Percentiles rank a stretch among this genome's conserved stretches.
Evolutionary conservation across 1,140 invertebrate genomes (phyloP).

Genomic region (Drosophila sulfurigaster): DNA sequence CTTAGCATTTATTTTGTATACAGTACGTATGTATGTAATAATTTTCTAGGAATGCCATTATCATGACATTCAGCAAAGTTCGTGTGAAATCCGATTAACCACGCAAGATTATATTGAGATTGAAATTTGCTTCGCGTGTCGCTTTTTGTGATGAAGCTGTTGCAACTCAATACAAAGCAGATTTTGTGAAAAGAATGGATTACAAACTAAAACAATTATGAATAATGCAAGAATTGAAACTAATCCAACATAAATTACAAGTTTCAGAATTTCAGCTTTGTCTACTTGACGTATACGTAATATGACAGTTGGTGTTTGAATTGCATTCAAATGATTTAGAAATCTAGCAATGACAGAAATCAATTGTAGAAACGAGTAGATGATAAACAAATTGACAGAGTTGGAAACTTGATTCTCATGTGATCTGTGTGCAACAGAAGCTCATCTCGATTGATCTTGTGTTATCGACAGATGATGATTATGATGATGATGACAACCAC

Average conservation of each 20-base stretch:
- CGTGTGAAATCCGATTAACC: neutral
- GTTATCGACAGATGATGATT: slow-evolving; percentile 3
- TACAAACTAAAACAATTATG: no score
- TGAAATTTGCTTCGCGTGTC: neutral
- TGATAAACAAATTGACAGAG: slow-evolving; percentile 8
- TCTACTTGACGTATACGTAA: slow-evolving; percentile 15
- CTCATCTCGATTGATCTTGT: slow-evolving; percentile 7
- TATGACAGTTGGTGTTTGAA: neutral
- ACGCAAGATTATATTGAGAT: neutral
- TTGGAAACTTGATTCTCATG: neutral
- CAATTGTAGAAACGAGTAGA: neutral
- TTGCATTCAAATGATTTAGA: neutral
- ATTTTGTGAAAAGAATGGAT: neutral
- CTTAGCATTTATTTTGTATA: neutral
- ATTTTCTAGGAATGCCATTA: slow-evolving; percentile 2
- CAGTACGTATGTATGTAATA: neutral
- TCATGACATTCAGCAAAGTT: neutral
- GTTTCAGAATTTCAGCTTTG: no score
- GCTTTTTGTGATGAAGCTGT: no score
- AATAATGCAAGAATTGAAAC: neutral
- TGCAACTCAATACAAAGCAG: no score
- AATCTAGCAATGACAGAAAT: neutral
- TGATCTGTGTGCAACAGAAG: neutral
- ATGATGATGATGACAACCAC: neutral
- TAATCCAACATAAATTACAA: neutral